Conservation (phyloP, 2,113 vertebrate genomes). For the Tragelaphus scriptus region DNA sequence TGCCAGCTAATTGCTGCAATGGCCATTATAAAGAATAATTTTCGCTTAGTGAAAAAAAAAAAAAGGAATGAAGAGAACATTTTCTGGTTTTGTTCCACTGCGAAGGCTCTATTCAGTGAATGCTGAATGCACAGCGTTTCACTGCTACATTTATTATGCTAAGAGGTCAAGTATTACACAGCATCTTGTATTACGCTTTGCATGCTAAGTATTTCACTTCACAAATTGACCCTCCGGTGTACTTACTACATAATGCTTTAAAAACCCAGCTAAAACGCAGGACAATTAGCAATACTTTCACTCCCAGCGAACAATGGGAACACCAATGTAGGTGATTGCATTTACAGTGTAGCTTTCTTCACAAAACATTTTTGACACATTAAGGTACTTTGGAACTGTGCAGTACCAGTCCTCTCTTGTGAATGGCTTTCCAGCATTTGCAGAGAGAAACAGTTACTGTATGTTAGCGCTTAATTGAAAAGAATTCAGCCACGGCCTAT, state of each 20-base stretch:
- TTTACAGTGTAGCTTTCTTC: constrained; percentile 94
- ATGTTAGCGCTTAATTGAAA: constrained; percentile 87
- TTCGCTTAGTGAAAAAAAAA: constrained; percentile 88
- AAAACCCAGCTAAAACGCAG: constrained; percentile 97
- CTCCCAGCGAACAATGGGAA: constrained; percentile 91
- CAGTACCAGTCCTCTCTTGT: constrained; percentile 85
- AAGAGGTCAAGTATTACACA: constrained; percentile 99
- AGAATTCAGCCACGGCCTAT: constrained; percentile 85
- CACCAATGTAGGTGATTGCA: constrained; percentile 97
- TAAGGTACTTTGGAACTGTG: constrained; percentile 87
- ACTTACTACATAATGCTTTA: constrained; percentile 94
- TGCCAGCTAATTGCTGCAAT: constrained; percentile 91
- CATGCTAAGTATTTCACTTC: constrained; percentile 99
- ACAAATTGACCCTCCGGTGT: constrained; percentile 97
- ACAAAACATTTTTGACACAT: constrained; percentile 89
- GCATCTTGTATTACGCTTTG: constrained; percentile 98
- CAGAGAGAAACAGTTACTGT: constrained; percentile 82
- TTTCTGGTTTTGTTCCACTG: constrained; percentile 92
- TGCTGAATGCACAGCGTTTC: constrained; percentile 97
- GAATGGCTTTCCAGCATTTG: constrained; percentile 85
- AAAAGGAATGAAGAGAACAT: constrained; percentile 92
- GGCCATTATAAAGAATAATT: constrained; percentile 91
- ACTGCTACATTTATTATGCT: constrained; percentile 98
- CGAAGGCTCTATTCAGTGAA: constrained; percentile 92
- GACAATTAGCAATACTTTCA: constrained; percentile 99